Evolutionary conservation across 2,797 vertebrate genomes (phyloP).

Genomic region (Phataginus tricuspis): DNA sequence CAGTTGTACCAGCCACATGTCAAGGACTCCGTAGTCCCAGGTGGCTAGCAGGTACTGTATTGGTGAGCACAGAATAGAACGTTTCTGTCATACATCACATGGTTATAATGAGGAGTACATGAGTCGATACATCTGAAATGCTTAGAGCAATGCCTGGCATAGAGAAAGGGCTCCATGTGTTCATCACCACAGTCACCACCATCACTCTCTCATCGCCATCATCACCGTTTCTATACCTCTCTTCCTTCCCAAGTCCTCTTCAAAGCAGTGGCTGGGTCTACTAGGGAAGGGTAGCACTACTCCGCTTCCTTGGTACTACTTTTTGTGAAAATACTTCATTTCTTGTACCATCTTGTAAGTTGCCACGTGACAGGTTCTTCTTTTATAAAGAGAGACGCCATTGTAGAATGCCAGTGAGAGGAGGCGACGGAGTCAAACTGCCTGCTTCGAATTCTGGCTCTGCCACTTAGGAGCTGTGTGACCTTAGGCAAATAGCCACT

Average conservation of each 20-base stretch:
- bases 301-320: background rate
- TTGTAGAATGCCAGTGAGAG: background rate
- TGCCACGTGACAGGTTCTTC: background rate
- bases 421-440: background rate
- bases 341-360: background rate
- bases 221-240: background rate
- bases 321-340: background rate
- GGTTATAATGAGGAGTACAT: background rate
- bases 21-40: background rate
- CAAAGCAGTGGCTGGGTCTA: background rate
- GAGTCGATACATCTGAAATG: background rate
- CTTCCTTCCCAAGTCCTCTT: background rate
- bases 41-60: background rate
- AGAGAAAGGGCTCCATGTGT: background rate
- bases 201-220: background rate
- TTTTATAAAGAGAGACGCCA: background rate
- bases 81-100: background rate
- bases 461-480: background rate
- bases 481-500: background rate
- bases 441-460: background rate
- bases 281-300: background rate
- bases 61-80: background rate
- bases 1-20: background rate
- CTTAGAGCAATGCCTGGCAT: background rate
- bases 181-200: background rate